Evolutionary conservation across 2,888 invertebrate species (phyloP).

Genomic region (Epinotia nisella): DNA sequence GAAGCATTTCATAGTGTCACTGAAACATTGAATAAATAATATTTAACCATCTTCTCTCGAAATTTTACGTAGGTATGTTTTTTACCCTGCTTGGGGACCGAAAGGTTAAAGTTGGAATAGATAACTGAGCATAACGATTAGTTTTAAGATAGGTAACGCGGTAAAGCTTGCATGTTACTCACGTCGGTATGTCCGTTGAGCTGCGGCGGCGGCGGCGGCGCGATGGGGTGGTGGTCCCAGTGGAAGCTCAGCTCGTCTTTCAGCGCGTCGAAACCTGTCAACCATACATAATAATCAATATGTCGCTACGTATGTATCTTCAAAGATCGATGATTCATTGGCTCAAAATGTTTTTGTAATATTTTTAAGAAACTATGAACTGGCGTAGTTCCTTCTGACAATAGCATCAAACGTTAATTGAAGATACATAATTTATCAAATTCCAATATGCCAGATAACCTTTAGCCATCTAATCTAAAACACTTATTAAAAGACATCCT

Average conservation of each 20-base stretch:
- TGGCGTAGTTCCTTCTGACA: not conserved
- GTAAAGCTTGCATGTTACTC: not conserved
- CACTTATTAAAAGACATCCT: too few relatives aligned
- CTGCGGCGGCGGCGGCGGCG: constrained; percentile 70
- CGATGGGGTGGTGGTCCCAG: constrained; percentile 87
- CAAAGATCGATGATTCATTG: too few relatives aligned
- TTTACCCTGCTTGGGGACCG: too few relatives aligned
- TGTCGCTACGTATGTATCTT: too few relatives aligned
- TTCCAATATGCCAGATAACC: too few relatives aligned
- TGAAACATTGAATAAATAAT: too few relatives aligned
- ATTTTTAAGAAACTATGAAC: not conserved
- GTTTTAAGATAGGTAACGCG: not conserved
- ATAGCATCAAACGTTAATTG: too few relatives aligned
- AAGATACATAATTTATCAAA: too few relatives aligned
- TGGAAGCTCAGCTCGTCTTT: constrained; percentile 91
- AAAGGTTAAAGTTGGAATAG: too few relatives aligned
- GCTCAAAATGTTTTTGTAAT: not conserved
- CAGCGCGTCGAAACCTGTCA: constrained; percentile 86
- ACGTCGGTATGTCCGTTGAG: constrained; percentile 57
- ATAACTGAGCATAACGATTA: too few relatives aligned
- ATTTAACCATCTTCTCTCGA: not conserved
- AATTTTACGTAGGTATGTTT: not conserved
- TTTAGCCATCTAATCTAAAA: too few relatives aligned
- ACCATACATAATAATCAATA: not conserved
- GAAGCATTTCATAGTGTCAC: too few relatives aligned